Evolutionary conservation across 2,888 invertebrate species (phyloP).

Genomic region (Leptopilina myrica): DNA sequence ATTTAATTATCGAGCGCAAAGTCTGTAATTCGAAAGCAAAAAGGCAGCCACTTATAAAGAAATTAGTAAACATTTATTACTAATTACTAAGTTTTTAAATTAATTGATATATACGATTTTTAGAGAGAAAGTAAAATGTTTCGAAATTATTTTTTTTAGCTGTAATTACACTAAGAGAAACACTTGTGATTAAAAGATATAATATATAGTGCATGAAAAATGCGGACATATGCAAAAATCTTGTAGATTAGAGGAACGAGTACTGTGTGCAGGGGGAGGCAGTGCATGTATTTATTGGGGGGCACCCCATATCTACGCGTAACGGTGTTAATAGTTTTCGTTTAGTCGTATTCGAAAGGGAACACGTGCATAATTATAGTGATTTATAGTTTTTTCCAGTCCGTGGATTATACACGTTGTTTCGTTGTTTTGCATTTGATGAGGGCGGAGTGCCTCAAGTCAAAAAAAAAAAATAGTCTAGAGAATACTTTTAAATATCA

Average conservation of each 20-base stretch:
- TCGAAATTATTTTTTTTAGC: too few relatives aligned
- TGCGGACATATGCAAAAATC: constrained; percentile 69
- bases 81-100: too few relatives aligned
- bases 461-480: neutral
- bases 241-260: constrained; percentile 33
- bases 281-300: constrained; percentile 41
- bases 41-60: too few relatives aligned
- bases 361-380: constrained; percentile 75
- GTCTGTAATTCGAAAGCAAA: too few relatives aligned
- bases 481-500: neutral
- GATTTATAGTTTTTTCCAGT: constrained; percentile 72
- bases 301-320: constrained; percentile 46
- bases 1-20: too few relatives aligned
- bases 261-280: constrained; percentile 5
- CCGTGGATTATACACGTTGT: constrained; percentile 52
- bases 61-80: too few relatives aligned
- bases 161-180: neutral
- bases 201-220: constrained; percentile 58
- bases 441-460: constrained; percentile 63
- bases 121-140: too few relatives aligned
- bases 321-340: constrained; percentile 66
- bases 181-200: neutral
- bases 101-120: too few relatives aligned
- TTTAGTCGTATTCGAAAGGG: constrained; percentile 66
- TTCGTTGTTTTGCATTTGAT: constrained; percentile 72